Evolutionary conservation across 2,797 vertebrate genomes (phyloP).

Genomic region (Oceanodroma leucorhoa): DNA sequence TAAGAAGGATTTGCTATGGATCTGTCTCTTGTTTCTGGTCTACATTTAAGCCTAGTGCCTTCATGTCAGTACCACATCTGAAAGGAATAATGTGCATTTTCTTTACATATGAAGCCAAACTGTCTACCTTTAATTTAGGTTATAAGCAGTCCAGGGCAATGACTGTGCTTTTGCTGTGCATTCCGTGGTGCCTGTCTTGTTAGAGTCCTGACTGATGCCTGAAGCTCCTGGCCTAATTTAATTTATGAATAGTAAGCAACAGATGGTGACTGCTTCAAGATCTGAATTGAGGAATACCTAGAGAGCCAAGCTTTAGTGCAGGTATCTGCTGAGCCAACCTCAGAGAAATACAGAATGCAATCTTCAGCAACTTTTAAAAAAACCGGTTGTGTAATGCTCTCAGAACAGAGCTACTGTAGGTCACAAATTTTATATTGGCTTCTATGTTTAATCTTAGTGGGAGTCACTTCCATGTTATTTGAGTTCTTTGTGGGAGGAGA

Average conservation of each 20-base stretch:
- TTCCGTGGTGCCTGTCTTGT: not conserved
- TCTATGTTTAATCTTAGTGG: conserved; percentile 17
- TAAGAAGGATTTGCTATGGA: not conserved
- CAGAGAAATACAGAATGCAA: not conserved
- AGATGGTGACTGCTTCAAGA: not conserved
- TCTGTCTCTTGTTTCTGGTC: not conserved
- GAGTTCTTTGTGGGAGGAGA: conserved; percentile 37
- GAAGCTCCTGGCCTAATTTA: not conserved
- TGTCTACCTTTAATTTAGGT: not conserved
- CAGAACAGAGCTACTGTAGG: not conserved
- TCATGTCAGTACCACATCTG: not conserved
- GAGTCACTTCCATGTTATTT: not conserved
- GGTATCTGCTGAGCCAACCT: not conserved
- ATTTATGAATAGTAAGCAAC: not conserved
- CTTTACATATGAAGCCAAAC: not conserved
- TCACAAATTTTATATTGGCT: not conserved
- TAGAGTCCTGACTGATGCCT: not conserved
- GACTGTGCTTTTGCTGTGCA: not conserved
- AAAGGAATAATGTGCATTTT: not conserved
- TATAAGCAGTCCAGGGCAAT: not conserved
- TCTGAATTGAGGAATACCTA: not conserved
- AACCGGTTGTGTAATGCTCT: not conserved
- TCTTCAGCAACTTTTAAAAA: not conserved
- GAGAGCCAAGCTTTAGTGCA: not conserved
- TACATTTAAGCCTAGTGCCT: not conserved